Evolutionary conservation across 2,888 invertebrate genomes (phyloP).

Genomic region (Acrocyrtus sp.): DNA sequence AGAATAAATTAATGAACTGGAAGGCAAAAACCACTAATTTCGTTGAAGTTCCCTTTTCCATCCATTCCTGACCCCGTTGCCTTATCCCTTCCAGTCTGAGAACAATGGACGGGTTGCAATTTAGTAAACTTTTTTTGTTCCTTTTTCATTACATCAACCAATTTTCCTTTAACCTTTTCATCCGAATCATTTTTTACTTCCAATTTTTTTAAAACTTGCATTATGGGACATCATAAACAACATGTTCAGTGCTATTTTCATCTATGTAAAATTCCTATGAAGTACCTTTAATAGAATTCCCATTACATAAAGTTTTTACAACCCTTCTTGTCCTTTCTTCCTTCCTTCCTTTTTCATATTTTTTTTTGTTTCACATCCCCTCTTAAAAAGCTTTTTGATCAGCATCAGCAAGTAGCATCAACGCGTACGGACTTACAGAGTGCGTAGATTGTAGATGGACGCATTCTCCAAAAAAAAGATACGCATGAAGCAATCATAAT

Average conservation of each 20-base stretch:
- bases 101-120: no score
- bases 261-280: background rate
- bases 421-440: background rate
- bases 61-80: no score
- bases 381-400: no score
- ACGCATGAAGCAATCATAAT: background rate
- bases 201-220: no score
- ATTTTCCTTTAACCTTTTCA: background rate
- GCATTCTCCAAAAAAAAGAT: background rate
- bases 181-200: no score
- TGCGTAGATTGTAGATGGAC: background rate
- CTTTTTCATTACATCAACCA: background rate
- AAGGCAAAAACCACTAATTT: no score
- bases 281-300: background rate
- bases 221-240: background rate
- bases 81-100: no score
- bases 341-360: constrained; percentile 22
- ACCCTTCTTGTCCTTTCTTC: constrained; percentile 20
- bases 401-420: no score
- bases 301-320: background rate
- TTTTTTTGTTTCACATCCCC: background rate
- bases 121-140: background rate
- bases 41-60: no score
- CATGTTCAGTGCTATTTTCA: background rate
- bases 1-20: no score